Conservation (phyloP, 2,113 vertebrate species). For the Sinocyclocheilus maitianheensis region DNA sequence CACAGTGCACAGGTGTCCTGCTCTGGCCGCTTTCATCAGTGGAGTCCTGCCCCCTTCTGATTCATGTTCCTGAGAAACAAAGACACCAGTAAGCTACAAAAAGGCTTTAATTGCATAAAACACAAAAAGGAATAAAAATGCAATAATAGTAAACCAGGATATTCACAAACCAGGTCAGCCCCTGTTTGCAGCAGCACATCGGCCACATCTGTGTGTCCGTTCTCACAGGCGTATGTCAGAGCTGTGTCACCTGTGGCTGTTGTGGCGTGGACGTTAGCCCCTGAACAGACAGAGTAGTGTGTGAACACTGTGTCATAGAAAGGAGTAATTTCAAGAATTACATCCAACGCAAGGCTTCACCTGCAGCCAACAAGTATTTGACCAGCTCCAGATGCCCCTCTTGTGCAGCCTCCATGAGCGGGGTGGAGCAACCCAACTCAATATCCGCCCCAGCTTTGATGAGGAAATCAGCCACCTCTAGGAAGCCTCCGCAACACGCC, state of each 20-base stretch:
- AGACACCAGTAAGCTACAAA: not conserved
- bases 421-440: slow-evolving; percentile 96
- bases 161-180: slow-evolving; percentile 88
- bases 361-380: slow-evolving; percentile 95
- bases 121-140: not conserved
- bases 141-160: not conserved
- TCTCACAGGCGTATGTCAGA: slow-evolving; percentile 96
- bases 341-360: slow-evolving; percentile 67
- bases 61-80: slow-evolving; percentile 88
- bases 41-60: slow-evolving; percentile 98
- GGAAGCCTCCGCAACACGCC: slow-evolving; percentile 97
- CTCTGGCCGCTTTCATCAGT: slow-evolving; percentile 97
- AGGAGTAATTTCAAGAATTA: not conserved
- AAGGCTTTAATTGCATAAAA: not conserved
- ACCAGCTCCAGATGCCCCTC: slow-evolving; percentile 97
- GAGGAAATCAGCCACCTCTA: slow-evolving; percentile 97
- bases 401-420: slow-evolving; percentile 98
- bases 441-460: slow-evolving; percentile 98
- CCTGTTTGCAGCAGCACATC: slow-evolving; percentile 96
- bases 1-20: slow-evolving; percentile 96
- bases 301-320: not conserved
- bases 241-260: slow-evolving; percentile 98
- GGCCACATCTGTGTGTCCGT: slow-evolving; percentile 97
- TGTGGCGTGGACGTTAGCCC: slow-evolving; percentile 95
- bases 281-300: slow-evolving; percentile 66